Evolutionary conservation across 2,797 vertebrate genomes (phyloP).

Genomic region (Takifugu rubripes): DNA sequence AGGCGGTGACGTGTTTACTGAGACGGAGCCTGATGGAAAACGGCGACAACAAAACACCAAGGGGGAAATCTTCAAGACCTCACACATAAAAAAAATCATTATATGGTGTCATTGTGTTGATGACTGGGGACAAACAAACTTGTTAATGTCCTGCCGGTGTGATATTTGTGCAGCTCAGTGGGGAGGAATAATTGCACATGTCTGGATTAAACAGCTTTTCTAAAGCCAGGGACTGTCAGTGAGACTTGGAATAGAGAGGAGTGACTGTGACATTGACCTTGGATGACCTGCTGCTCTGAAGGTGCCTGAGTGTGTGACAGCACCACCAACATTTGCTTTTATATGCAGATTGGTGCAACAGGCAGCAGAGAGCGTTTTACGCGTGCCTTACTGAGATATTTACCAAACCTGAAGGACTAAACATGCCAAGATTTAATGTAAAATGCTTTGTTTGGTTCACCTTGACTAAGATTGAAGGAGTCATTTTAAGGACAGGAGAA

Average conservation of each 20-base stretch:
- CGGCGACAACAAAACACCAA: conserved; percentile 18
- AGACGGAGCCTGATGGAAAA: conserved; percentile 63
- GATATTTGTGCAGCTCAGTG: conserved; percentile 19
- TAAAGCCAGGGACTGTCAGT: conserved; percentile 21
- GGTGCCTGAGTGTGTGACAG: no score
- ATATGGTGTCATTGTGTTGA: not conserved
- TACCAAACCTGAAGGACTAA: conserved; percentile 30
- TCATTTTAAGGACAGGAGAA: no score
- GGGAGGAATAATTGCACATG: conserved; percentile 13
- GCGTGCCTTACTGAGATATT: conserved; percentile 71
- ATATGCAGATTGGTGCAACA: not conserved
- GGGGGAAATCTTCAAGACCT: conserved; percentile 23
- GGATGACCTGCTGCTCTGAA: not conserved
- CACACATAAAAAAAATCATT: not conserved
- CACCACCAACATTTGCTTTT: not conserved
- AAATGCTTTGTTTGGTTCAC: conserved; percentile 2
- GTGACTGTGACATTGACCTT: not conserved
- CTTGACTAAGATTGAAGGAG: not conserved
- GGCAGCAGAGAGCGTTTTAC: conserved; percentile 8
- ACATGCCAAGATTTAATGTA: conserved; percentile 40
- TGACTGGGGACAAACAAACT: not conserved
- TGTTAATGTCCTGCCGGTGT: conserved; percentile 37
- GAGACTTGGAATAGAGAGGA: conserved; percentile 15
- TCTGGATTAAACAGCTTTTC: conserved; percentile 20
- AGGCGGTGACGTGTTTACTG: conserved; percentile 78